Percentiles rank a stretch among this genome's conserved stretches.
phyloP scores from a whole-genome alignment of 2,797 vertebrate genomes.

The Sebastes goodei region DNA sequence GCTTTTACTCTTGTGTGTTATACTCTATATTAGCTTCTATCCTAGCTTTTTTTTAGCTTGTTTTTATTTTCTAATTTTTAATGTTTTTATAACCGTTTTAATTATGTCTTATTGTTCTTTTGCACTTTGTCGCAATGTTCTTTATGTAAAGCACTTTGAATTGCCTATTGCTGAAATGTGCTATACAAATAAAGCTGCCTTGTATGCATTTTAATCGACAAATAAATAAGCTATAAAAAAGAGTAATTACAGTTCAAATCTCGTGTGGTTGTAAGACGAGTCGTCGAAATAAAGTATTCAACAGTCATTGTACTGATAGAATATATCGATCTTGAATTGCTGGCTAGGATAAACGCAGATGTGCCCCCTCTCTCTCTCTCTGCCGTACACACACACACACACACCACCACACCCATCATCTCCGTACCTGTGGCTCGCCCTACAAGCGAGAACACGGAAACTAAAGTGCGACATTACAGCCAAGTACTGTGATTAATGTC shows the following conservation, averaged over 20 bases:
- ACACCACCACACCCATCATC: slow-evolving; percentile 77
- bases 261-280: fast-evolving
- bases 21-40: too few relatives aligned
- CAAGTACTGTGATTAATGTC: background rate
- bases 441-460: slow-evolving; percentile 22
- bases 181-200: too few relatives aligned
- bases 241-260: background rate
- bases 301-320: background rate
- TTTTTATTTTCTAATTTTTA: too few relatives aligned
- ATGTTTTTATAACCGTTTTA: too few relatives aligned
- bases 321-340: background rate
- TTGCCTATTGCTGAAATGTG: too few relatives aligned
- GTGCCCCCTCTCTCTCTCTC: background rate
- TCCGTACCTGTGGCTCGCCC: slow-evolving; percentile 68
- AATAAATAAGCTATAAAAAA: background rate
- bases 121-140: too few relatives aligned
- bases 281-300: background rate
- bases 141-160: too few relatives aligned
- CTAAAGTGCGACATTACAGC: background rate
- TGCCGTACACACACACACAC: background rate
- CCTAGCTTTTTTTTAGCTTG: too few relatives aligned
- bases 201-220: background rate
- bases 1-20: too few relatives aligned
- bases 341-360: background rate
- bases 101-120: too few relatives aligned